Conservation (phyloP, 92 coral and sea anemone genomes). For the Meandrina meandrites region DNA sequence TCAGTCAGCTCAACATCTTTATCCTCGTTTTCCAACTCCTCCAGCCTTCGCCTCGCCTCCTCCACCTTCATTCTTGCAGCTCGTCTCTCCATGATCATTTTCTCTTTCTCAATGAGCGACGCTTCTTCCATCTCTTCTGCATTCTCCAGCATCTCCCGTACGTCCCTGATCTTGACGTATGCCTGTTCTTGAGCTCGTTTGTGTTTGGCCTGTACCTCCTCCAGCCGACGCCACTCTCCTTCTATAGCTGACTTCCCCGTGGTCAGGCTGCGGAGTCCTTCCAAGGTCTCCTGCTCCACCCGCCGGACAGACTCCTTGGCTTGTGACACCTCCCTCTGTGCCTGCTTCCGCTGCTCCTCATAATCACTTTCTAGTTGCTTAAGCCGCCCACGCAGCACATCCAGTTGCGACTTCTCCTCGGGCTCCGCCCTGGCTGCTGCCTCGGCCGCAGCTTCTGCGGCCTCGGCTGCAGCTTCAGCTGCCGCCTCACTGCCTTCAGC, state of each 20-base stretch:
- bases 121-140: conserved; percentile 97
- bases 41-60: conserved; percentile 89
- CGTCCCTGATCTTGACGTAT: conserved; percentile 81
- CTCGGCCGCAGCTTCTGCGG: conserved; percentile 45
- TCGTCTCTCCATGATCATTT: conserved; percentile 94
- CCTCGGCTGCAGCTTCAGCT: conserved; percentile 44
- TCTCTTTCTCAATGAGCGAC: conserved; percentile 91
- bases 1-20: conserved; percentile 86
- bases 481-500: conserved; percentile 32
- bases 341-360: conserved; percentile 83
- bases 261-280: conserved; percentile 92
- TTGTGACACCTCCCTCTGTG: conserved; percentile 81
- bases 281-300: conserved; percentile 91
- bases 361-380: conserved; percentile 87
- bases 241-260: conserved; percentile 98
- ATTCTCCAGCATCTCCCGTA: conserved; percentile 87
- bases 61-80: conserved; percentile 97
- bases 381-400: conserved; percentile 79
- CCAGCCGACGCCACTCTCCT: conserved; percentile 84
- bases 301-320: conserved; percentile 91
- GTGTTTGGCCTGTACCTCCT: conserved; percentile 91
- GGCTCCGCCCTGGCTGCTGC: conserved; percentile 50
- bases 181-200: conserved; percentile 88
- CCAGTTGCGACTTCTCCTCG: conserved; percentile 80
- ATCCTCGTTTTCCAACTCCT: conserved; percentile 90